Percentiles rank a stretch among this genome's conserved stretches.
phyloP scores from a whole-genome alignment of 2,797 vertebrate species.

The Bovichtus diacanthus region DNA sequence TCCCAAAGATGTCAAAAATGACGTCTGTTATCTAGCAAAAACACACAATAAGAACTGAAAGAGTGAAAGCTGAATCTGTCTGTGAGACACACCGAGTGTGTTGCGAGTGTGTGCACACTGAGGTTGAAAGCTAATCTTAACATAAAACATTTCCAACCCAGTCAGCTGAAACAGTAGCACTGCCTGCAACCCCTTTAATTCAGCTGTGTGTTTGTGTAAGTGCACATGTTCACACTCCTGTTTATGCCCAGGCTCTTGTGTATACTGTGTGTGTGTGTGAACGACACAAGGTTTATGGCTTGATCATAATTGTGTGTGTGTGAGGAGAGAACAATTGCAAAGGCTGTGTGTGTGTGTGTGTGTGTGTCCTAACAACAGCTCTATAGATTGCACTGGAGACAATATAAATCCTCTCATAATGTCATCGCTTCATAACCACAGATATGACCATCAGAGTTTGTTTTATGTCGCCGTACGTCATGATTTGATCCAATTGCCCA shows the following conservation, averaged over 20 bases:
- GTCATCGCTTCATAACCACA: conserved; percentile 4
- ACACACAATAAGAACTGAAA: conserved; percentile 28
- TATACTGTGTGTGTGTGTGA: neutral
- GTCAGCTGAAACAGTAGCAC: conserved; percentile 40
- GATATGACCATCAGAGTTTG: conserved; percentile 4
- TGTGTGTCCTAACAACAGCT: neutral
- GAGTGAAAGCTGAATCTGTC: conserved; percentile 14
- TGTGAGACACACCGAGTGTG: neutral
- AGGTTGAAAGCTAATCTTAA: conserved; percentile 54
- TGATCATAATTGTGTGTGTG: conserved; percentile 16
- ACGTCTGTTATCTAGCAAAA: conserved; percentile 34
- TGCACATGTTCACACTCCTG: neutral
- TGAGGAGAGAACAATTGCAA: neutral
- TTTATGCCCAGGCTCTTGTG: conserved; percentile 1
- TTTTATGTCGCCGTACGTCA: conserved; percentile 21
- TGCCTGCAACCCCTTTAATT: conserved; percentile 37
- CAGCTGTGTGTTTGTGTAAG: conserved; percentile 13
- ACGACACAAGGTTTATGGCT: conserved; percentile 15
- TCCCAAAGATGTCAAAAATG: conserved; percentile 28
- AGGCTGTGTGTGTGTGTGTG: neutral
- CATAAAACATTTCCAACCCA: conserved; percentile 54
- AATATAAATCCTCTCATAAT: conserved; percentile 19
- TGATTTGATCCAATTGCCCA: conserved; percentile 24
- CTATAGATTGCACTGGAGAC: neutral
- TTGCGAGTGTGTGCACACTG: conserved; percentile 14